Percentiles rank a stretch among this genome's conserved stretches.
These are phyloP conservation scores for Connochaetes taurinus DNA, from an alignment of 2,113 vertebrate genomes.

Conservation along the genomic window DNA sequence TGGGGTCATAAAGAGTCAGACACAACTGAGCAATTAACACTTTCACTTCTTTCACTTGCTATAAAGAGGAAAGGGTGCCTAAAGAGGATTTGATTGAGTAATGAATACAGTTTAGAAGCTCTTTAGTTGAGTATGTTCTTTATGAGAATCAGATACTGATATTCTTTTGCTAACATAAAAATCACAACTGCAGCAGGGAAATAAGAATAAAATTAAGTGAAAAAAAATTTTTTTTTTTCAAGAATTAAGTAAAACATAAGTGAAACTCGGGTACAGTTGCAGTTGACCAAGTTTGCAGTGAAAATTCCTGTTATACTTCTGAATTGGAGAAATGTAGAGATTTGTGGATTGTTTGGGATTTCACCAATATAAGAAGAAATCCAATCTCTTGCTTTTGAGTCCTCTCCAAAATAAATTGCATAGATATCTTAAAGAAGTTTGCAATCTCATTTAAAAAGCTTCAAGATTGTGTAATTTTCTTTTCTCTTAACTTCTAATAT, in stretches of 20 bases:
- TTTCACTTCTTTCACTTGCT: neutral
- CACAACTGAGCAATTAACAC: neutral
- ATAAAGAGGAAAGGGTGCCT: neutral
- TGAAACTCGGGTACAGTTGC: neutral
- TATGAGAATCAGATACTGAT: neutral
- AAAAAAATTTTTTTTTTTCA: neutral
- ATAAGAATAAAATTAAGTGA: neutral
- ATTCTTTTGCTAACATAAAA: slow-evolving; percentile 16
- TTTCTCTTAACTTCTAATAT: slow-evolving; percentile 6
- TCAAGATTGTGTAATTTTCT: neutral
- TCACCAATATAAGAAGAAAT: neutral
- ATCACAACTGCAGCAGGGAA: neutral
- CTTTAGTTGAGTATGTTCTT: neutral
- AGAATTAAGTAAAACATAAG: neutral
- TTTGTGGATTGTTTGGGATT: neutral
- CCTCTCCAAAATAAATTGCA: neutral
- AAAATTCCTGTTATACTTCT: neutral
- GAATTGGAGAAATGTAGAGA: neutral
- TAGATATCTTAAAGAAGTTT: slow-evolving; percentile 7
- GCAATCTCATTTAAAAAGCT: neutral
- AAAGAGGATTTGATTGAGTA: neutral
- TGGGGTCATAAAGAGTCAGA: neutral
- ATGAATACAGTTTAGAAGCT: neutral
- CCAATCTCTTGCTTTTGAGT: neutral
- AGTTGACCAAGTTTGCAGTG: neutral